Evolutionary conservation across 1,140 invertebrate genomes (phyloP).

Genomic region (Bactericera cockerelli): DNA sequence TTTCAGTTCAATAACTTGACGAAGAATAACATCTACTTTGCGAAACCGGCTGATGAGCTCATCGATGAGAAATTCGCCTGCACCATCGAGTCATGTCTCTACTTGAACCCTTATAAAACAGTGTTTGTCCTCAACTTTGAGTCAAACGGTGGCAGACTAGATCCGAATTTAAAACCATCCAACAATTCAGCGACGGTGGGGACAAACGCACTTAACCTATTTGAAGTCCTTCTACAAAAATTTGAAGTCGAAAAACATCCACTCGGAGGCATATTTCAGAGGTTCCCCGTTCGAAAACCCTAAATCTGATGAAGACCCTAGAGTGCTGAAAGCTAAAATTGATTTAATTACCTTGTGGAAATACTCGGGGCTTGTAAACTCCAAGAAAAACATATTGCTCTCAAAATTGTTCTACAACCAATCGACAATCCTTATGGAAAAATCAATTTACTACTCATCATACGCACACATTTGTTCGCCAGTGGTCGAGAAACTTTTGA

Average conservation of each 20-base stretch:
- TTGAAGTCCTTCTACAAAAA: constrained; percentile 6
- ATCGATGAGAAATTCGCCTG: background rate
- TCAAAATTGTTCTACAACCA: background rate
- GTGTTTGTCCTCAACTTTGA: background rate
- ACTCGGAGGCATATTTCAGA: background rate
- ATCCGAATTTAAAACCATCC: no score
- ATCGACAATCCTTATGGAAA: background rate
- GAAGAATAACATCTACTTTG: background rate
- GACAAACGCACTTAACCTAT: background rate
- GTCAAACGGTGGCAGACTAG: no score
- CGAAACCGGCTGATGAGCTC: background rate
- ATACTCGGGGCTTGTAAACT: background rate
- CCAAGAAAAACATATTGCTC: background rate
- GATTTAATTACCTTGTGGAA: background rate
- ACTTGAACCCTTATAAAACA: background rate
- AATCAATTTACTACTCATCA: background rate
- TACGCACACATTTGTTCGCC: background rate
- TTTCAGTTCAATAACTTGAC: background rate
- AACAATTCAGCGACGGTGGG: no score
- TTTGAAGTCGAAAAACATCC: background rate
- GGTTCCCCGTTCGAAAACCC: background rate
- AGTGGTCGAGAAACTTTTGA: background rate
- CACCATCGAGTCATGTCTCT: background rate
- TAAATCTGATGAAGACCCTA: background rate
- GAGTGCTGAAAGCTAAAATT: background rate